Percentiles rank a stretch among this genome's conserved stretches.
These are phyloP conservation scores for Petrosia ficiformis DNA, from an alignment of 37 sponge, comb jelly and placozoan genomes.

Conservation along the genomic window DNA sequence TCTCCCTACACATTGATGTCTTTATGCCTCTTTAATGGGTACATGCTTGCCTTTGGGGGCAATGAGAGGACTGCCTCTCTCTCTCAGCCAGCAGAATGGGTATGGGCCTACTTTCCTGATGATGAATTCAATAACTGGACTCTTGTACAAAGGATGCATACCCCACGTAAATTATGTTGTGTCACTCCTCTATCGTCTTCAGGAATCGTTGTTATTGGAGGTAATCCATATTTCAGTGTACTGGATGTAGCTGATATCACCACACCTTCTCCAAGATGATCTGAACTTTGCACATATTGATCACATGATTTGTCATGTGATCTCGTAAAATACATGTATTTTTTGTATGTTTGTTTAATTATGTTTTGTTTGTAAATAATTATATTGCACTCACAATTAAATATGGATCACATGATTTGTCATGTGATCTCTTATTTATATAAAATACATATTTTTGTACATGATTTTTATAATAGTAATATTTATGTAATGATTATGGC, in stretches of 20 bases:
- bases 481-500: no score
- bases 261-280: no score
- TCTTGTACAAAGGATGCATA: conserved; percentile 34
- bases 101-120: conserved; percentile 27
- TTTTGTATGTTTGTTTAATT: no score
- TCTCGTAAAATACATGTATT: no score
- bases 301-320: no score
- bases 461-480: no score
- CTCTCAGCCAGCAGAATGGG: conserved; percentile 28
- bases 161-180: conserved; percentile 43
- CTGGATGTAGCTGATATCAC: conserved; percentile 39
- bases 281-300: no score
- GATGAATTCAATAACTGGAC: conserved; percentile 30
- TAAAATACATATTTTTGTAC: no score
- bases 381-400: no score
- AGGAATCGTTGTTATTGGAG: conserved; percentile 25
- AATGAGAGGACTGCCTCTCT: conserved; percentile 24
- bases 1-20: conserved; percentile 49
- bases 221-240: conserved; percentile 33
- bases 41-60: conserved; percentile 52
- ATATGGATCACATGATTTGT: no score
- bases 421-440: no score
- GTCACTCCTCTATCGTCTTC: conserved; percentile 19
- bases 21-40: conserved; percentile 3
- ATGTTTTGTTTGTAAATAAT: no score